A percentile compares a stretch with the other conserved stretches of the same genome.
These are phyloP conservation scores for Paedocypris sp. DNA, from an alignment of 2,113 vertebrate species.

Conservation along the genomic window DNA sequence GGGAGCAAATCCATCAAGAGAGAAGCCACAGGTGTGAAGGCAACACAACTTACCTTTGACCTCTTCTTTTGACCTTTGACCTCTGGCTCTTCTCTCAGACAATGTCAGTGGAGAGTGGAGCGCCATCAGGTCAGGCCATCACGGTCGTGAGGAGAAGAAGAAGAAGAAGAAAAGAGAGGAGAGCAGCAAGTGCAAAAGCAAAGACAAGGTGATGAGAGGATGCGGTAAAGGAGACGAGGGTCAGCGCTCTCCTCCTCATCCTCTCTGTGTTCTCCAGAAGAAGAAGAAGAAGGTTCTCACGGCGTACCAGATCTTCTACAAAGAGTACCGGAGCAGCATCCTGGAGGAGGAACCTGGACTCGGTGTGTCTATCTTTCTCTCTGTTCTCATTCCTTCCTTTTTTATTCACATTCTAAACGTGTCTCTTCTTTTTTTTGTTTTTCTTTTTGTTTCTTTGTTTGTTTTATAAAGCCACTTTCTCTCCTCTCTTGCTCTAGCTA, in stretches of 20 bases:
- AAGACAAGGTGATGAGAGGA: slow-evolving; percentile 63
- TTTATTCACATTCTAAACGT: too few species aligned
- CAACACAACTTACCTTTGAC: slow-evolving; percentile 22
- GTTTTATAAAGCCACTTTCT: too few species aligned
- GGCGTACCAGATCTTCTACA: slow-evolving; percentile 96
- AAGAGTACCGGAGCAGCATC: slow-evolving; percentile 90
- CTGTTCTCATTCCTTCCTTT: too few species aligned
- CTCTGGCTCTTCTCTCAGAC: slow-evolving; percentile 48
- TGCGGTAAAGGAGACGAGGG: too few species aligned
- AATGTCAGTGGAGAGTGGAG: slow-evolving; percentile 53
- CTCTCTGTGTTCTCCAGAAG: slow-evolving; percentile 61
- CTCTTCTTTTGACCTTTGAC: slow-evolving; percentile 32
- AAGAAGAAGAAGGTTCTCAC: slow-evolving; percentile 97
- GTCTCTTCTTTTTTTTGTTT: too few species aligned
- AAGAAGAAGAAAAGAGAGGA: slow-evolving; percentile 82
- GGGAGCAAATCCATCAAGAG: slow-evolving; percentile 56
- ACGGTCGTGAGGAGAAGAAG: slow-evolving; percentile 57
- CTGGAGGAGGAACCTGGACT: slow-evolving; percentile 92
- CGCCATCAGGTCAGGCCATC: slow-evolving; percentile 47
- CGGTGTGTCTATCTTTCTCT: slow-evolving; percentile 56
- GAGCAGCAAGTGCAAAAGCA: slow-evolving; percentile 77
- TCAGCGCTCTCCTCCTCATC: neutral
- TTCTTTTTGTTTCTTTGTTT: too few species aligned
- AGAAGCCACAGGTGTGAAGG: neutral
- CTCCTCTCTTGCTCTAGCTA: too few species aligned